A percentile compares a stretch with the other conserved stretches of the same genome.
Conservation (phyloP, 2,888 invertebrate species). For the Lingula anatina region DNA sequence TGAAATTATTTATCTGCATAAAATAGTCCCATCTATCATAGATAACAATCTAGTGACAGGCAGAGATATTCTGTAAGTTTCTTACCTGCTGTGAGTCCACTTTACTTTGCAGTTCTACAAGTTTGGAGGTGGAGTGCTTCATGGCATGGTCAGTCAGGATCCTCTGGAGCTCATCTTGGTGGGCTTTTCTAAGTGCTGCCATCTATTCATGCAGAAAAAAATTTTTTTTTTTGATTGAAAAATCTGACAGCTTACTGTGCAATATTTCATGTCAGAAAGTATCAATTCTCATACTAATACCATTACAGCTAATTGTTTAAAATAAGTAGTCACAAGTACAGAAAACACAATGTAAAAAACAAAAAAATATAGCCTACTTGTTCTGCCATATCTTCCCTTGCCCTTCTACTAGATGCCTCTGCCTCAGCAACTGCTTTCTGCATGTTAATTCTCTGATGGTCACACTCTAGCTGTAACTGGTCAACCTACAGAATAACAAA, state of each 20-base stretch:
- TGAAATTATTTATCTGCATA: too few species aligned
- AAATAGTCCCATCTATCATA: too few species aligned
- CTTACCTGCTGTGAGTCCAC: slow-evolving; percentile 48
- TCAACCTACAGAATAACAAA: slow-evolving; percentile 25
- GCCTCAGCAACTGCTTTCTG: slow-evolving; percentile 35
- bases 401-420: slow-evolving; percentile 28
- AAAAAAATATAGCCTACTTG: slow-evolving; percentile 23
- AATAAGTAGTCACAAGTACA: too few species aligned
- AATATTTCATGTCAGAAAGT: too few species aligned
- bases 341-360: too few species aligned
- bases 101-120: slow-evolving; percentile 41
- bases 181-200: slow-evolving; percentile 27
- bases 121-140: slow-evolving; percentile 33
- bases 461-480: slow-evolving; percentile 27
- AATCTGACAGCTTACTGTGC: too few species aligned
- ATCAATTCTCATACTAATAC: too few species aligned
- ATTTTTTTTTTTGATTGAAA: too few species aligned
- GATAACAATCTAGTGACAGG: too few species aligned
- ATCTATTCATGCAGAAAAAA: slow-evolving; percentile 24
- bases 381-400: slow-evolving; percentile 31
- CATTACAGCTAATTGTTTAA: too few species aligned
- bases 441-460: slow-evolving; percentile 36
- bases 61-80: too few species aligned
- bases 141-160: slow-evolving; percentile 38
- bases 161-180: slow-evolving; percentile 39